phyloP scores from a whole-genome alignment of 2,797 vertebrate genomes.

The Falco biarmicus region DNA sequence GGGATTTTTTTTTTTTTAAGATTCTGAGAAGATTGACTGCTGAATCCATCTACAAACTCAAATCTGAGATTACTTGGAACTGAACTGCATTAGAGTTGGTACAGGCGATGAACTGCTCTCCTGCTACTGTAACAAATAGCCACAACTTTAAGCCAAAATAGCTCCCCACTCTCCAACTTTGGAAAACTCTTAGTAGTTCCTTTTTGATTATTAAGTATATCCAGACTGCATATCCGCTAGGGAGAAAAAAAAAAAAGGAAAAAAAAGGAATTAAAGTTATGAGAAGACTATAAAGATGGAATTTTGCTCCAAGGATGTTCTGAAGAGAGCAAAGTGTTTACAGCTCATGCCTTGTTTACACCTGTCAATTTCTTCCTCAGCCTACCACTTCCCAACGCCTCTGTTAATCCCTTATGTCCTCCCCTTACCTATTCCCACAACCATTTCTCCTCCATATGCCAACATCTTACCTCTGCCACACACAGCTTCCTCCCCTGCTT shows the following conservation, averaged over 20 bases:
- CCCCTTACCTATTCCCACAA: neutral
- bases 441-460: neutral
- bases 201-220: neutral
- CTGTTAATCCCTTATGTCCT: neutral
- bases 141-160: neutral
- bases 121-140: neutral
- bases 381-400: neutral
- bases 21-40: neutral
- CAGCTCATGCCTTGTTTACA: neutral
- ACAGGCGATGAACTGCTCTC: neutral
- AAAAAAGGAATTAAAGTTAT: neutral
- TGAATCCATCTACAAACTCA: neutral
- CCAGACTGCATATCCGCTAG: neutral
- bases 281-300: neutral
- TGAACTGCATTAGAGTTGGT: neutral
- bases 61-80: neutral
- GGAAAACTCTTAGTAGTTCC: neutral
- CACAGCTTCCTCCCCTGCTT: neutral
- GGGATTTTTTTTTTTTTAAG: neutral
- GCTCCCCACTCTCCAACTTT: neutral
- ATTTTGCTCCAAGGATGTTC: neutral
- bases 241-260: neutral
- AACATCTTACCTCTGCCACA: neutral
- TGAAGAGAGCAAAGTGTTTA: neutral
- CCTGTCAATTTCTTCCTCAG: neutral